Evolutionary conservation across 1,140 invertebrate species (phyloP).

Genomic region (Lamellibrachia luymesi): DNA sequence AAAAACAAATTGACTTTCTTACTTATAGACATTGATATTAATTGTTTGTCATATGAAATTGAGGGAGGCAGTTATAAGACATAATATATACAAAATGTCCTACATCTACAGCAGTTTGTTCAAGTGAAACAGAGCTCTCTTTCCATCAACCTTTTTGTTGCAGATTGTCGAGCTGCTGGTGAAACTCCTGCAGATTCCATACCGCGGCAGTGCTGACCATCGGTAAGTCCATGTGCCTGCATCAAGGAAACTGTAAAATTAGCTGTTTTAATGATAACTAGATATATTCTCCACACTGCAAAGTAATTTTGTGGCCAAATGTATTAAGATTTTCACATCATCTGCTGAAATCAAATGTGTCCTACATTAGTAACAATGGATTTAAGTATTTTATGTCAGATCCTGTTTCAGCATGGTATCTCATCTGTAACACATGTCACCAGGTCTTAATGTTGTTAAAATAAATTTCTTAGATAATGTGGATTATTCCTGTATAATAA

Average conservation of each 20-base stretch:
- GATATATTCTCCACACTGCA: background rate
- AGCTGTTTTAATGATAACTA: background rate
- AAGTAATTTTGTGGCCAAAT: background rate
- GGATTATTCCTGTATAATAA: background rate
- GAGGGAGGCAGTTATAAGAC: no score
- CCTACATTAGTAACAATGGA: background rate
- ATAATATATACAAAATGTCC: no score
- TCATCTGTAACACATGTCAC: background rate
- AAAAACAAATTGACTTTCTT: no score
- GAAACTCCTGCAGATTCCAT: conserved; percentile 23
- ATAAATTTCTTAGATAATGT: background rate
- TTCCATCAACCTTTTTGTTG: background rate
- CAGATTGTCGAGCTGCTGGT: conserved; percentile 26
- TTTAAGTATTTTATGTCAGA: background rate
- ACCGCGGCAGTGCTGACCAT: conserved; percentile 1
- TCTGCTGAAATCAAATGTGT: no score
- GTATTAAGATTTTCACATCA: background rate
- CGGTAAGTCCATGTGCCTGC: background rate
- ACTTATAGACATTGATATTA: no score
- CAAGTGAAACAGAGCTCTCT: no score
- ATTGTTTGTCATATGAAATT: no score
- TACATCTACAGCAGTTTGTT: no score
- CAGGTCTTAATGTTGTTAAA: background rate
- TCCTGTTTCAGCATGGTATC: background rate
- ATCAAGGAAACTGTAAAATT: background rate